phyloP scores from a whole-genome alignment of 2,797 vertebrate genomes.

The Ispidina lecontei region DNA sequence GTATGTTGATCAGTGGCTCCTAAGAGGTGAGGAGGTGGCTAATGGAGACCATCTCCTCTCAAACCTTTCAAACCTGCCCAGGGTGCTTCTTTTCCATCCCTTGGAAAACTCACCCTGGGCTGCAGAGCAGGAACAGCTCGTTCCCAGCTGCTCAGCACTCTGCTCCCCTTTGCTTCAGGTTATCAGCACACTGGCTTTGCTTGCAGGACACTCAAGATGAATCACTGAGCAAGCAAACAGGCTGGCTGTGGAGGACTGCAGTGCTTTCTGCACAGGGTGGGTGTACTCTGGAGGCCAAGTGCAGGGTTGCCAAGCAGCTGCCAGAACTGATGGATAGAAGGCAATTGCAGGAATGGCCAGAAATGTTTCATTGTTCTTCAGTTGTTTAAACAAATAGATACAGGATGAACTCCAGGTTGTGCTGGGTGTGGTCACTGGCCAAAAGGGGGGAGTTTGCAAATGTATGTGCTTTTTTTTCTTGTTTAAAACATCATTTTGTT shows the following conservation, averaged over 20 bases:
- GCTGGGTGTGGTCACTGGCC: background rate
- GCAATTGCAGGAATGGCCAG: constrained; percentile 10
- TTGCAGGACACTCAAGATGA: background rate
- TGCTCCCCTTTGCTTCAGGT: background rate
- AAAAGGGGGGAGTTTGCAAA: background rate
- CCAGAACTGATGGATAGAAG: constrained; percentile 45
- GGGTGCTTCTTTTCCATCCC: background rate
- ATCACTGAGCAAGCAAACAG: background rate
- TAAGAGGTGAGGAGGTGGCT: background rate
- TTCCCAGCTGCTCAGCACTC: background rate
- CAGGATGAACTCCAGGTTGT: constrained; percentile 20
- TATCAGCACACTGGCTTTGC: background rate
- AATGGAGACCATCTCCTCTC: background rate
- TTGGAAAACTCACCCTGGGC: background rate
- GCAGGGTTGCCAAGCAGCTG: constrained; percentile 37
- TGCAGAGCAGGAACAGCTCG: background rate
- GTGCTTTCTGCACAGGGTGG: constrained; percentile 25
- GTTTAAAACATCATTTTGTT: background rate
- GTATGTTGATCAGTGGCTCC: background rate
- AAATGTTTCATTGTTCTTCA: constrained; percentile 33
- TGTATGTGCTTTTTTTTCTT: background rate
- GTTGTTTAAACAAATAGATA: background rate
- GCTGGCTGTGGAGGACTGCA: background rate
- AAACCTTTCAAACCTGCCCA: background rate
- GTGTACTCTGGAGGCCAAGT: background rate